phyloP scores from a whole-genome alignment of 2,113 vertebrate species.

The Myrmecobius fasciatus region DNA sequence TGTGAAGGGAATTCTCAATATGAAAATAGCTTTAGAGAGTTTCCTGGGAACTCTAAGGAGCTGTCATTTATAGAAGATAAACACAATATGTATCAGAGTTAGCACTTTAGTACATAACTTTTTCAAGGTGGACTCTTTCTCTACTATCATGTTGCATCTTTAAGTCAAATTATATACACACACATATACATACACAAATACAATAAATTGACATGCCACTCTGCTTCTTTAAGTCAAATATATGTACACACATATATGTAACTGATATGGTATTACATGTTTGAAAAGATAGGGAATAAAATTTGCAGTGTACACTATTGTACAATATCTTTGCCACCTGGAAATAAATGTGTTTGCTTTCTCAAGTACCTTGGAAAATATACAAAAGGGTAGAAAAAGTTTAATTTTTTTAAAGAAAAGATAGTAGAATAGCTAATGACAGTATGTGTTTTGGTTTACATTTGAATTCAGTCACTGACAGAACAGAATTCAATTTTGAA shows the following conservation, averaged over 20 bases:
- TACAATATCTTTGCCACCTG: background rate
- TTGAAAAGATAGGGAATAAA: slow-evolving; percentile 19
- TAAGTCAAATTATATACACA: background rate
- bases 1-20: background rate
- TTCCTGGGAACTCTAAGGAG: background rate
- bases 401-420: background rate
- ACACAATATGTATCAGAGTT: background rate
- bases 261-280: slow-evolving; percentile 10
- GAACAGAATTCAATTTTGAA: background rate
- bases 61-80: no score
- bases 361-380: background rate
- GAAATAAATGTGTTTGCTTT: slow-evolving; percentile 31
- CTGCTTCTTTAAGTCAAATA: background rate
- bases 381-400: background rate
- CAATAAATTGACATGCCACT: no score
- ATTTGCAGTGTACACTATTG: background rate
- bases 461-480: background rate
- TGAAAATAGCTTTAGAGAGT: background rate
- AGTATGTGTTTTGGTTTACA: background rate
- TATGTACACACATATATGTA: background rate
- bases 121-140: background rate
- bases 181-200: background rate
- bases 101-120: background rate
- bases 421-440: background rate
- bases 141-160: background rate